Conservation (phyloP, 2,113 vertebrate genomes). For the Sapayoa aenigma region DNA sequence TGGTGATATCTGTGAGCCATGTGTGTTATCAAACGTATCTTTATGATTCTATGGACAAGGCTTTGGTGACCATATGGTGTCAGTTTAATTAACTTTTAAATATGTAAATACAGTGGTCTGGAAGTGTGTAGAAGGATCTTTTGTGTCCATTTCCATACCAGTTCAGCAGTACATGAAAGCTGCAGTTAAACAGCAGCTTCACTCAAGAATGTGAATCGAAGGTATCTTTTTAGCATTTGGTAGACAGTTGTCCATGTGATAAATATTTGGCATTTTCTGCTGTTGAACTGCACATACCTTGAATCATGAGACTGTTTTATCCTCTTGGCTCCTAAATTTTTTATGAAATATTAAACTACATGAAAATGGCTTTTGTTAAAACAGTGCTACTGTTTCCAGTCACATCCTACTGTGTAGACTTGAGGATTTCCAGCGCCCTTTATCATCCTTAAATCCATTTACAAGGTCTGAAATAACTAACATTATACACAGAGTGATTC, state of each 20-base stretch:
- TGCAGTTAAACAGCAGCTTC: background rate
- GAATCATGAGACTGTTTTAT: background rate
- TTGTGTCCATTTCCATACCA: background rate
- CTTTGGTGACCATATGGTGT: slow-evolving; percentile 24
- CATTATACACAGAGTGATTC: background rate
- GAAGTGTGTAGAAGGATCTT: background rate
- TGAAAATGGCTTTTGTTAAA: background rate
- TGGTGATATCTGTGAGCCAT: background rate
- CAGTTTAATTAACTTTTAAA: slow-evolving; percentile 34
- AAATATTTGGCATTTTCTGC: background rate
- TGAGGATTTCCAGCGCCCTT: background rate
- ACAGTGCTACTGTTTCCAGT: background rate
- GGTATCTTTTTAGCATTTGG: background rate
- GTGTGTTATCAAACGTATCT: slow-evolving; percentile 18
- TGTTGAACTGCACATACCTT: background rate
- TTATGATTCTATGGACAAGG: background rate
- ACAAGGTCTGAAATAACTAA: background rate
- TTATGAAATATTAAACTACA: background rate
- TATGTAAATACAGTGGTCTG: background rate
- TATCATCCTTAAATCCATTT: background rate
- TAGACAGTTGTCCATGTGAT: background rate
- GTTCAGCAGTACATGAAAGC: background rate
- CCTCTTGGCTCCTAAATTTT: background rate
- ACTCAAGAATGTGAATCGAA: background rate
- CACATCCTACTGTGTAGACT: background rate